Evolutionary conservation across 1,140 invertebrate genomes (phyloP), one percentile per base, ranked within the genome.

Genomic region (Dufourea novaeangliae): DNA sequence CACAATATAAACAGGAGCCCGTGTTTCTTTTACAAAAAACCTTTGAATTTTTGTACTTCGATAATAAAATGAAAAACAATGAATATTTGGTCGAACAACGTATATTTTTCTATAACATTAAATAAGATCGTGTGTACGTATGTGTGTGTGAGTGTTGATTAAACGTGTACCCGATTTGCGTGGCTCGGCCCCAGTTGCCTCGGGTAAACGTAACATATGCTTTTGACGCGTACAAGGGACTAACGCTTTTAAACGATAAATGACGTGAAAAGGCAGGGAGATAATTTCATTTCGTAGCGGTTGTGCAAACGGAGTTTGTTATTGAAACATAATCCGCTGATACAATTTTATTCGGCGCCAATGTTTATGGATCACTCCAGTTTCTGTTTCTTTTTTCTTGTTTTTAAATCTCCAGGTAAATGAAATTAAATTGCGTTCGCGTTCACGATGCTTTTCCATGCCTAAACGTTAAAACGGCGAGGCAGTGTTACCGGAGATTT

Each of bases 211-310:
- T 70, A 76, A 70, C 59, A 62, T 76, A 59, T 39, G 52, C 74
- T 61, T 61, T 39, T 39, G 54, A 76, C 56, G 54, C 39, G 57
- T 50, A 61, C 74, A 70, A 50, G 14, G 63, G 52, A 52, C 39
- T 52, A 56, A 75, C 62, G 50, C 37, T 52, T 57, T 75, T 57
- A 46, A 67, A 32, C 39, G 63, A 29, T 27, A 50, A 75, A 67
- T 67, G 72, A 68, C 50, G 63, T 34, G 63, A 75, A 68, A 75
- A 44, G 62, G 72, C 54, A 25, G 37, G n/a, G 11, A 70, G 64
- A 69, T 76, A 70, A 76, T 70, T 70, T 52, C 39, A 70, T 76
- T 70, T 46, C 22, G 10, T 11, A 10, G 41, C 8, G 50, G 73
- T 61, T 37, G 50, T 6, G 46, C 32, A 27, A 50, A 52, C 46